Percentiles rank a stretch among this genome's conserved stretches.
phyloP scores from a whole-genome alignment of 2,888 invertebrate species.

The Isotomurus palustris region DNA sequence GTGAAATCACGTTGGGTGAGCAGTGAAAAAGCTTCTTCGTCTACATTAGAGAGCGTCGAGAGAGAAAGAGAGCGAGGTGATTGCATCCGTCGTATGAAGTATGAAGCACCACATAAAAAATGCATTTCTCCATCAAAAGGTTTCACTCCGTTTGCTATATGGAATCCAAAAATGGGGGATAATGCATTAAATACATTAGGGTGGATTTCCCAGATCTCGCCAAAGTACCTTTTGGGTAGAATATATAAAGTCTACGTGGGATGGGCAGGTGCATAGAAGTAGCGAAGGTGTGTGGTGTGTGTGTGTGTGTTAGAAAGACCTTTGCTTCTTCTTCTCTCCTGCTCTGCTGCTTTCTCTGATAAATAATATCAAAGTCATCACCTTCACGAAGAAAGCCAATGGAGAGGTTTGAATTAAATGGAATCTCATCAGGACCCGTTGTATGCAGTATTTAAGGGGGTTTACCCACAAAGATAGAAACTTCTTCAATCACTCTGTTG shows the following conservation, averaged over 20 bases:
- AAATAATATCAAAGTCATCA: conserved; percentile 4
- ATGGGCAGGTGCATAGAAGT: conserved; percentile 14
- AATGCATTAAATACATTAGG: conserved; percentile 32
- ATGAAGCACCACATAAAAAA: conserved; percentile 41
- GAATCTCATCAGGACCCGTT: not conserved
- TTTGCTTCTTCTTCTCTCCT: not conserved
- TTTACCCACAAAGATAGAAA: not conserved
- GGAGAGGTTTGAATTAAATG: too few species aligned
- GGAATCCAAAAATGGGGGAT: conserved; percentile 7
- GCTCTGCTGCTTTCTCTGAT: too few species aligned
- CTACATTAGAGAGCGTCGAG: not conserved
- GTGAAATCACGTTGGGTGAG: not conserved
- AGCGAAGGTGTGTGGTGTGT: too few species aligned
- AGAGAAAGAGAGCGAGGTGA: conserved; percentile 14
- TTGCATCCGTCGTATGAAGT: conserved; percentile 12
- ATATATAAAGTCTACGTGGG: conserved; percentile 11
- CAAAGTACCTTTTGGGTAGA: too few species aligned
- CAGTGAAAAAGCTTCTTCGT: not conserved
- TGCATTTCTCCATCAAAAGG: conserved; percentile 42
- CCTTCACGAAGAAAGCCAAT: too few species aligned
- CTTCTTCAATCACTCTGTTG: conserved; percentile 2
- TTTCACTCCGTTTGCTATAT: conserved; percentile 9
- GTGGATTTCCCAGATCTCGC: too few species aligned
- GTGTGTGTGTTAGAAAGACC: not conserved
- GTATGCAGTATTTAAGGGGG: not conserved